phyloP scores from a whole-genome alignment of 2,888 invertebrate genomes.

The Suillia variegata region DNA sequence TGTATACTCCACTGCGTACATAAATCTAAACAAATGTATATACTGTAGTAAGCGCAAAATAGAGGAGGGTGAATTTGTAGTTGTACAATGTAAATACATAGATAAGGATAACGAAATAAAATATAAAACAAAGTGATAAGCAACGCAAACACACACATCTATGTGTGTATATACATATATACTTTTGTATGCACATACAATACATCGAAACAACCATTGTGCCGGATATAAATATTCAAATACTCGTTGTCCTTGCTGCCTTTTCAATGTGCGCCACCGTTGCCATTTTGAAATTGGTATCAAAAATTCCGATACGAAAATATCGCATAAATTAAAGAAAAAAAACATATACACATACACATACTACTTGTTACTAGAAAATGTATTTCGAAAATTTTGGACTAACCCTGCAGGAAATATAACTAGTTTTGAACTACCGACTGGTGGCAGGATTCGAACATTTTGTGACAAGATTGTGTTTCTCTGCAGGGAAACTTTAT shows the following conservation, averaged over 20 bases:
- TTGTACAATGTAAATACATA: no score
- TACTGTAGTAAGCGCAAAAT: neutral
- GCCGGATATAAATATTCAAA: slow-evolving; percentile 32
- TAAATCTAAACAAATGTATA: no score
- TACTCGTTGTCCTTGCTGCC: neutral
- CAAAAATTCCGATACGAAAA: slow-evolving; percentile 2
- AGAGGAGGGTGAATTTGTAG: neutral
- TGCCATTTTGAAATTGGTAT: neutral
- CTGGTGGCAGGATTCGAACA: no score
- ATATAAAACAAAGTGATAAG: slow-evolving; percentile 30
- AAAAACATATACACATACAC: neutral
- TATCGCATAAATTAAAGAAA: neutral
- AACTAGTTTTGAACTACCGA: no score
- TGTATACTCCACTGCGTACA: no score
- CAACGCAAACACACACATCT: slow-evolving; percentile 18
- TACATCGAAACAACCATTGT: slow-evolving; percentile 16
- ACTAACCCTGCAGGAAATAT: no score
- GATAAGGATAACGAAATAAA: slow-evolving; percentile 19
- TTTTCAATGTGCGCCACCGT: neutral
- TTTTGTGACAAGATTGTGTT: no score
- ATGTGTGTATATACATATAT: neutral
- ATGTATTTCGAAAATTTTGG: neutral
- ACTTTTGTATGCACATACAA: no score
- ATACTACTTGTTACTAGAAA: neutral
- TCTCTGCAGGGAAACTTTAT: no score